Conservation (phyloP, 2,113 vertebrate genomes). For the Sander lucioperca region DNA sequence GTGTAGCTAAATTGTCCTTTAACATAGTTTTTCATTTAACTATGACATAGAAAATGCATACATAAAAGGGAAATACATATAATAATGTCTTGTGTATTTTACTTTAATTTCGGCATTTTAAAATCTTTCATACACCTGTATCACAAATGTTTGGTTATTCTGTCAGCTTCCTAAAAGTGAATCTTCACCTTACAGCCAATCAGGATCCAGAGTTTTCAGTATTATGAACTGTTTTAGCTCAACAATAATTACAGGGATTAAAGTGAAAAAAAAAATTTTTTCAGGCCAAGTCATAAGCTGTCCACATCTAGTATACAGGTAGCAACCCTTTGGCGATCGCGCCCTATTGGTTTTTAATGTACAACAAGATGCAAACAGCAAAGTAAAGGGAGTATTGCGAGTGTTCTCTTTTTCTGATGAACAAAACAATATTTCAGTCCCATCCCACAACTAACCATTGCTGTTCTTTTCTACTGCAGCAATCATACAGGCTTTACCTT, state of each 20-base stretch:
- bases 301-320: no score
- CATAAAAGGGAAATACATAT: neutral
- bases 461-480: no score
- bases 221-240: neutral
- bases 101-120: neutral
- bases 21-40: neutral
- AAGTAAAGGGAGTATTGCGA: no score
- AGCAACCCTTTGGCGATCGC: no score
- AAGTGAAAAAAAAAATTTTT: no score
- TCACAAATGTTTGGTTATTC: neutral
- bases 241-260: neutral
- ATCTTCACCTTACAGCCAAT: neutral
- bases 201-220: neutral
- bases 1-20: neutral
- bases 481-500: no score
- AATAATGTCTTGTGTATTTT: neutral
- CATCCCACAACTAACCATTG: no score
- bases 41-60: neutral
- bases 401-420: no score
- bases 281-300: no score
- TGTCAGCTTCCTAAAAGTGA: neutral
- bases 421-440: no score
- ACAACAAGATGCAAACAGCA: no score
- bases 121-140: neutral
- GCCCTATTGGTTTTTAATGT: no score